Percentiles rank a stretch among this genome's conserved stretches.
Evolutionary conservation across 2,888 invertebrate species (phyloP).

Genomic region (Epirrita christyi): DNA sequence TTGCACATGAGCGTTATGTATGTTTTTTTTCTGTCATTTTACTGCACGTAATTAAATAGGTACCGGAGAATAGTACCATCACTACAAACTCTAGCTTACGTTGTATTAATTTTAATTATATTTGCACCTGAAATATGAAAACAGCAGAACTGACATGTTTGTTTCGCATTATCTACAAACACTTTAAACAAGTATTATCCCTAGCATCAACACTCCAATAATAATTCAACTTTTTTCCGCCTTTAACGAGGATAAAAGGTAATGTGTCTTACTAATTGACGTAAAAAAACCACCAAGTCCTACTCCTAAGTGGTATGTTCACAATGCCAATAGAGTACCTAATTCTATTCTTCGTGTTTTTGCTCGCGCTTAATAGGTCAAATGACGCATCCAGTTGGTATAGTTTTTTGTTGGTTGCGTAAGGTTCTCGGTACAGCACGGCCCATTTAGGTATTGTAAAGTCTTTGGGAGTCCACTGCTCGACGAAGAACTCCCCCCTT

Average conservation of each 20-base stretch:
- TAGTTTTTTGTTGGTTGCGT: constrained; percentile 30
- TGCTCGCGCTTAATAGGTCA: constrained; percentile 65
- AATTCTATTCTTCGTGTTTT: constrained; percentile 47
- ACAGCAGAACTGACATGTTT: too few relatives aligned
- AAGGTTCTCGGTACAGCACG: constrained; percentile 13
- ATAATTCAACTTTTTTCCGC: constrained; percentile 41
- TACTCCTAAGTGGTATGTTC: constrained; percentile 22
- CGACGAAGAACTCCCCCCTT: too few relatives aligned
- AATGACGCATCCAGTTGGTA: constrained; percentile 39
- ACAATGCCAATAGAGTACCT: constrained; percentile 33
- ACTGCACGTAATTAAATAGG: too few relatives aligned
- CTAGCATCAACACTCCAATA: constrained; percentile 19
- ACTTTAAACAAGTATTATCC: neutral
- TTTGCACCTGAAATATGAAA: too few relatives aligned
- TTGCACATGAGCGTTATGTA: too few relatives aligned
- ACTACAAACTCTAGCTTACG: too few relatives aligned
- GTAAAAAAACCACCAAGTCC: constrained; percentile 47
- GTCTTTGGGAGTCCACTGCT: too few relatives aligned
- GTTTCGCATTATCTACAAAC: too few relatives aligned
- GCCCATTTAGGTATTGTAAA: too few relatives aligned
- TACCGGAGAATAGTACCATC: too few relatives aligned
- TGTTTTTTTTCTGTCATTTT: too few relatives aligned
- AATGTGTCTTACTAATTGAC: constrained; percentile 52
- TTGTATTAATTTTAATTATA: too few relatives aligned
- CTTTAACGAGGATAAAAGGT: constrained; percentile 48